phyloP scores from a whole-genome alignment of 1,140 invertebrate genomes.

The Drosophila orena region DNA sequence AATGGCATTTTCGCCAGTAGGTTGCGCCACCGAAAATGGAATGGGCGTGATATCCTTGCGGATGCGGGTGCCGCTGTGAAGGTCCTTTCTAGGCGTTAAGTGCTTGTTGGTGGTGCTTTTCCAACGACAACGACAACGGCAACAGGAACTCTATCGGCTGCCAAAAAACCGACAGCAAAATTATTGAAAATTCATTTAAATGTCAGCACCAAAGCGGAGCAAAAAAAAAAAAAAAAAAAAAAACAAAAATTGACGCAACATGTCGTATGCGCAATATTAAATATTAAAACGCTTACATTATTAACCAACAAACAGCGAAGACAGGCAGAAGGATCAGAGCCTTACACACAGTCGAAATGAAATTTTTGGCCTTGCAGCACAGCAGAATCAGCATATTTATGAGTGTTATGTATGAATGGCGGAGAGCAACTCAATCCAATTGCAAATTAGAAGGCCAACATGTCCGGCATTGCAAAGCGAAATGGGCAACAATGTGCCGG shows the following conservation, averaged over 20 bases:
- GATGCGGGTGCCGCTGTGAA: conserved; percentile 15
- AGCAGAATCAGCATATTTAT: conserved; percentile 45
- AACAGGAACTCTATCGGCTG: conserved; percentile 57
- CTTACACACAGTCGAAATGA: conserved; percentile 17
- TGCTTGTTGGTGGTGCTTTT: conserved; percentile 47
- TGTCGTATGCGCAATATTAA: conserved; percentile 79
- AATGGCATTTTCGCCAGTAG: conserved; percentile 68
- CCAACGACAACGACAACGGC: conserved; percentile 20
- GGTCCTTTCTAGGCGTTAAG: conserved; percentile 62
- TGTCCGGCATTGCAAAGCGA: neutral
- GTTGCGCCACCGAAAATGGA: conserved; percentile 16
- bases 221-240: too few species aligned
- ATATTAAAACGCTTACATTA: conserved; percentile 79
- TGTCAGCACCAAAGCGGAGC: conserved; percentile 51
- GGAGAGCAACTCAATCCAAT: conserved; percentile 15
- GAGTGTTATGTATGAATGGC: conserved; percentile 11
- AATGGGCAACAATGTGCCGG: neutral
- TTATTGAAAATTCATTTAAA: conserved; percentile 82
- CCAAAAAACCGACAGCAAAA: conserved; percentile 37
- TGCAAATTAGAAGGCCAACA: conserved; percentile 34
- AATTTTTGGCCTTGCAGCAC: conserved; percentile 25
- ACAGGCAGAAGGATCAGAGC: conserved; percentile 9
- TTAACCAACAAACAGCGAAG: conserved; percentile 57
- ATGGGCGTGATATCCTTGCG: neutral
- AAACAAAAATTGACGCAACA: conserved; percentile 61